Conservation (phyloP, 2,888 invertebrate species). For the Pristionchus japonicus region DNA sequence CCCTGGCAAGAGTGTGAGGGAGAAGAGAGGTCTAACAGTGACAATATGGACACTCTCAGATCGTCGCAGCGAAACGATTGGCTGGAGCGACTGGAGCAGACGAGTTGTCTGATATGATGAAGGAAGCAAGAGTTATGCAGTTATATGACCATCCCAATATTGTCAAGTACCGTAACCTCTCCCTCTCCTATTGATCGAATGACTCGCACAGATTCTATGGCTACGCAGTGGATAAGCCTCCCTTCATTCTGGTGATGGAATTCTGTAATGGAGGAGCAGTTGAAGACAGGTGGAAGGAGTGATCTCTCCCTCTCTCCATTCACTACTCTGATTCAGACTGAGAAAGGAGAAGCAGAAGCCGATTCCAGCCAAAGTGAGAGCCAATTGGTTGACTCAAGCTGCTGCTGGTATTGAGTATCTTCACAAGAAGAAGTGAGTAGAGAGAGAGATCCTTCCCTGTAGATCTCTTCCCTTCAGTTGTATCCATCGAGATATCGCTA, state of each 20-base stretch:
- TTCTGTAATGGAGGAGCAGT: constrained; percentile 66
- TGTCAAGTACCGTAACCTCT: constrained; percentile 54
- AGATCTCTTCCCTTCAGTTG: constrained; percentile 50
- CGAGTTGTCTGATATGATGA: constrained; percentile 68
- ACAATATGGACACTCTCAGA: background rate
- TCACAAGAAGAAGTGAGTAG: constrained; percentile 58
- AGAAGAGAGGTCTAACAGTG: background rate
- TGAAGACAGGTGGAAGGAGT: constrained; percentile 54
- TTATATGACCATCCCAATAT: constrained; percentile 68
- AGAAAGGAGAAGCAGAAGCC: constrained; percentile 6
- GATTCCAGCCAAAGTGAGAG: constrained; percentile 45
- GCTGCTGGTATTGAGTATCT: constrained; percentile 66
- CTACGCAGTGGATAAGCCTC: constrained; percentile 65
- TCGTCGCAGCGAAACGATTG: constrained; percentile 55
- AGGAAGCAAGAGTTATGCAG: constrained; percentile 71
- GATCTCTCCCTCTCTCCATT: background rate
- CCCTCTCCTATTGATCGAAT: background rate
- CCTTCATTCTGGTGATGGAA: constrained; percentile 68
- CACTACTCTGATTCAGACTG: background rate
- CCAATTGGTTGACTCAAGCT: constrained; percentile 51
- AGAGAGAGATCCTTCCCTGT: background rate
- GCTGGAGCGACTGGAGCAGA: constrained; percentile 51
- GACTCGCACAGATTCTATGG: constrained; percentile 58
- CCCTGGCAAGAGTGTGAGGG: background rate
- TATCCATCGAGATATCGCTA: constrained; percentile 69